A percentile compares a stretch with the other conserved stretches of the same genome.
Conservation (phyloP, 2,113 vertebrate species). For the Ploceus nigricollis region DNA sequence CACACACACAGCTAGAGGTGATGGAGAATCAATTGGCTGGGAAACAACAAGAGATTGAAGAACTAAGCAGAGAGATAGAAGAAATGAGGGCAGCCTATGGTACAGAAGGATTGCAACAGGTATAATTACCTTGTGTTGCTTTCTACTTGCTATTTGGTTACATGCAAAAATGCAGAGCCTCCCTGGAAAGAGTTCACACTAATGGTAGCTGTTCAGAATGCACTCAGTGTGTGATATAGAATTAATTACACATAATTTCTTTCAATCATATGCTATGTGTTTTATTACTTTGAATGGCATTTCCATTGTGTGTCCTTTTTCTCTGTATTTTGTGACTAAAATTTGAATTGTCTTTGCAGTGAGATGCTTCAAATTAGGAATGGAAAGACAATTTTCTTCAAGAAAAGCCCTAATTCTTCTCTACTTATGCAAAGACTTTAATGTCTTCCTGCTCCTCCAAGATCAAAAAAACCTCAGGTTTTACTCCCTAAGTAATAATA, state of each 20-base stretch:
- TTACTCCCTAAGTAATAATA: neutral
- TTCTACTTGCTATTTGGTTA: conserved; percentile 44
- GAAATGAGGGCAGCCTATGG: conserved; percentile 85
- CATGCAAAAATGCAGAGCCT: neutral
- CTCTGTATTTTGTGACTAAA: neutral
- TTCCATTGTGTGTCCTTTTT: neutral
- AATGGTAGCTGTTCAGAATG: neutral
- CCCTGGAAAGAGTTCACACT: neutral
- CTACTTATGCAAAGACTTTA: neutral
- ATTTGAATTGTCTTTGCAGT: neutral
- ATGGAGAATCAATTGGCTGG: conserved; percentile 84
- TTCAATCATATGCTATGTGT: neutral
- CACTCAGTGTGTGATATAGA: neutral
- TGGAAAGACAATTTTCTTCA: neutral
- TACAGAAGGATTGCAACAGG: conserved; percentile 91
- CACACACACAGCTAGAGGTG: conserved; percentile 69
- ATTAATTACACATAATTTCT: neutral
- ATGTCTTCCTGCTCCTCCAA: neutral
- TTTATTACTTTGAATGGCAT: neutral
- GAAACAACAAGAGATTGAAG: conserved; percentile 84
- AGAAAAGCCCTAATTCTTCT: neutral
- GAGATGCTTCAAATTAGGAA: neutral
- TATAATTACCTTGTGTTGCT: conserved; percentile 68
- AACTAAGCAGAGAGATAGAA: conserved; percentile 86
- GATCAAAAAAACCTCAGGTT: neutral